Percentiles rank a stretch among this genome's conserved stretches.
phyloP scores from a whole-genome alignment of 2,888 invertebrate species.

The Meghimatium bilineatum region DNA sequence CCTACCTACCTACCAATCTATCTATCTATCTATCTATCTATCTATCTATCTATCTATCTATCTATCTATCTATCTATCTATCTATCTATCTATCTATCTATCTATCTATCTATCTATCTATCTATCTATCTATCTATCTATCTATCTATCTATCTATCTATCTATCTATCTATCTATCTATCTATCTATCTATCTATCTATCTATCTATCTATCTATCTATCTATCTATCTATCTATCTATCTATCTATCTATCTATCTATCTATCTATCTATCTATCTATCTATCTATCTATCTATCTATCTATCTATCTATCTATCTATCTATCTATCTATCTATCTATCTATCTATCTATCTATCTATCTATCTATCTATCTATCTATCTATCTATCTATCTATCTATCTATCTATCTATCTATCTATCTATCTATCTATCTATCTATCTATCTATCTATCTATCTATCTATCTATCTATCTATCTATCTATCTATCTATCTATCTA shows the following conservation, averaged over 20 bases:
- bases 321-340: constrained; percentile 2
- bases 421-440: background rate
- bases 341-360: background rate
- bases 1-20: too few relatives aligned
- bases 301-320: constrained; percentile 2
- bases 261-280: background rate
- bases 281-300: background rate
- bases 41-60: constrained; percentile 11
- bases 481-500: too few relatives aligned
- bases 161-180: constrained; percentile 15
- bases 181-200: background rate
- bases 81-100: constrained; percentile 24
- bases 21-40: background rate
- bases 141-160: constrained; percentile 11
- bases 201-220: too few relatives aligned
- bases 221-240: too few relatives aligned
- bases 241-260: background rate
- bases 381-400: too few relatives aligned
- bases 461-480: too few relatives aligned
- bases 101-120: constrained; percentile 23
- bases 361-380: too few relatives aligned
- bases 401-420: background rate
- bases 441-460: background rate
- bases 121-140: constrained; percentile 9
- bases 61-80: constrained; percentile 25